phyloP scores from a whole-genome alignment of 2,888 invertebrate species.

The Camptogramma bilineatum region DNA sequence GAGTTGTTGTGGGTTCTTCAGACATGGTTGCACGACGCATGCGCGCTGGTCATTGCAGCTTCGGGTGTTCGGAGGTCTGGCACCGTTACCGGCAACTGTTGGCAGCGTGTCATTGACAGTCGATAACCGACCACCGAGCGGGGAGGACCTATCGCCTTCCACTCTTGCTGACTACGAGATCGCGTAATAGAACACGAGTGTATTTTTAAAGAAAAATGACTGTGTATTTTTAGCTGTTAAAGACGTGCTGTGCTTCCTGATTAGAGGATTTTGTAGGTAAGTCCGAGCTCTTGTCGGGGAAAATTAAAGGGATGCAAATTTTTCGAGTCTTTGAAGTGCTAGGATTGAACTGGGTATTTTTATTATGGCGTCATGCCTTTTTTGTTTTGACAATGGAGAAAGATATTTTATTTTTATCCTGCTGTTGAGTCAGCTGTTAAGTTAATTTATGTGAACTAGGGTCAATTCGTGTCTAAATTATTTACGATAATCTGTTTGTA shows the following conservation, averaged over 20 bases:
- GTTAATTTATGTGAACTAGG: not conserved
- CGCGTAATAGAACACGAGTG: slow-evolving; percentile 42
- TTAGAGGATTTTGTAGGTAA: slow-evolving; percentile 53
- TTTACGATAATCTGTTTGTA: not conserved
- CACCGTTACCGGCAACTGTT: slow-evolving; percentile 60
- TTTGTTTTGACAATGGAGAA: slow-evolving; percentile 25
- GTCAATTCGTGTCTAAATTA: not conserved
- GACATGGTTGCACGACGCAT: slow-evolving; percentile 73
- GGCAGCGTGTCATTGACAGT: slow-evolving; percentile 64
- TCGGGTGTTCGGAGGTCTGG: slow-evolving; percentile 49
- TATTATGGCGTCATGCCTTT: slow-evolving; percentile 17
- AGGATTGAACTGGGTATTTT: slow-evolving; percentile 37
- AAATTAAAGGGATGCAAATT: slow-evolving; percentile 25
- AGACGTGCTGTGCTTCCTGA: slow-evolving; percentile 49
- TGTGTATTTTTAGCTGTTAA: slow-evolving; percentile 43
- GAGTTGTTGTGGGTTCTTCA: slow-evolving; percentile 46
- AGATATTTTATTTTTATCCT: not conserved
- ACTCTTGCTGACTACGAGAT: slow-evolving; percentile 29
- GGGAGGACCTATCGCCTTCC: slow-evolving; percentile 55
- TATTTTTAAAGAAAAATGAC: slow-evolving; percentile 47
- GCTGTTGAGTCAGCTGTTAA: not conserved
- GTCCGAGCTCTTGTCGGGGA: slow-evolving; percentile 44
- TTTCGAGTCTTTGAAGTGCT: slow-evolving; percentile 10
- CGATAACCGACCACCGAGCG: slow-evolving; percentile 63
- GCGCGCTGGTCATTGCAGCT: slow-evolving; percentile 75